Percentiles rank a stretch among this genome's conserved stretches.
phyloP scores from a whole-genome alignment of 2,888 invertebrate species.

The Baronia brevicornis region DNA sequence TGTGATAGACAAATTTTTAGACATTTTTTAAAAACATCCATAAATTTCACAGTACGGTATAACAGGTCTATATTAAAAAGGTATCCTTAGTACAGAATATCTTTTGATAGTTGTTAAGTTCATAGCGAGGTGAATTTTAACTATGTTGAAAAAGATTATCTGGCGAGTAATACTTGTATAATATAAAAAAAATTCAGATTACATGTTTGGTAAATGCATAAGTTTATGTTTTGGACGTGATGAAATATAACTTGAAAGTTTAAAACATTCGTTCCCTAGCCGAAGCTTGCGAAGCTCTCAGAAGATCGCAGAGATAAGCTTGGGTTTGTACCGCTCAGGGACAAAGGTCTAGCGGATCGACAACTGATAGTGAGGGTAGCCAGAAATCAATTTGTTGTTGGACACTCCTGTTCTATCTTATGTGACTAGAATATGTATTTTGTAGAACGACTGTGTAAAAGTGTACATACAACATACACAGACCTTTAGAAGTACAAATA shows the following conservation, averaged over 20 bases:
- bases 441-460: too few relatives aligned
- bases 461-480: too few relatives aligned
- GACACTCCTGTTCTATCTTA: conserved; percentile 4
- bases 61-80: too few relatives aligned
- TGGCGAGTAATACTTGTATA: too few relatives aligned
- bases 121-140: too few relatives aligned
- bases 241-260: conserved; percentile 7
- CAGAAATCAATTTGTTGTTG: conserved; percentile 7
- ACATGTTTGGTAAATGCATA: not conserved
- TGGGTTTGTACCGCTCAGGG: conserved; percentile 40
- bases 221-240: conserved; percentile 5
- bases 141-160: too few relatives aligned
- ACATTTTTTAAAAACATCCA: too few relatives aligned
- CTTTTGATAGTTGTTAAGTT: too few relatives aligned
- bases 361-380: conserved; percentile 22
- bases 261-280: conserved; percentile 19
- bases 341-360: conserved; percentile 53
- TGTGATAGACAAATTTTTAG: too few relatives aligned
- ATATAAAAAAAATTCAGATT: not conserved
- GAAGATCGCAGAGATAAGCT: conserved; percentile 47
- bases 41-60: too few relatives aligned
- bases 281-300: conserved; percentile 20
- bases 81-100: too few relatives aligned
- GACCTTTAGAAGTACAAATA: conserved; percentile 8
- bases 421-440: too few relatives aligned